Conservation (phyloP, 37 sponge, comb jelly and placozoan genomes). For the Axinella damicornis region DNA sequence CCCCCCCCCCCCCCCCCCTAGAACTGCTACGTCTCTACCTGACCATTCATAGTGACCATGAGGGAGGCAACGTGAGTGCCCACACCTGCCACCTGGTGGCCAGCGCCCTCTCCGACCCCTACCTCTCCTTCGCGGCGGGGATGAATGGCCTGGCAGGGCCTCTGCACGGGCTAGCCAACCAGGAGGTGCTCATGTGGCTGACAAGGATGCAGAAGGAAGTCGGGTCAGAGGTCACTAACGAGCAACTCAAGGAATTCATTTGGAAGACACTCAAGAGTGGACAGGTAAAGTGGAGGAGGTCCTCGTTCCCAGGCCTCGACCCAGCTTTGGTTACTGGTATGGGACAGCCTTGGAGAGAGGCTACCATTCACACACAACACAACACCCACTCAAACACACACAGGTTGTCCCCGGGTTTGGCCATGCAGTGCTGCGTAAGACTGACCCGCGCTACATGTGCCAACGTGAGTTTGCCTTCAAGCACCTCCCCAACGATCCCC, state of each 20-base stretch:
- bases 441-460: conserved; percentile 97
- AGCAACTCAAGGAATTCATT: conserved; percentile 85
- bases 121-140: conserved; percentile 94
- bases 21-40: conserved; percentile 97
- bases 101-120: conserved; percentile 96
- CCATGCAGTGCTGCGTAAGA: conserved; percentile 97
- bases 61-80: conserved; percentile 98
- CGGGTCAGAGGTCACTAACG: conserved; percentile 85
- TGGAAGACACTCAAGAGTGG: conserved; percentile 96
- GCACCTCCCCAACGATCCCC: conserved; percentile 94
- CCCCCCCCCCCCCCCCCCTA: not conserved
- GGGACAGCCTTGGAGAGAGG: not conserved
- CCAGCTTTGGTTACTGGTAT: too few species aligned
- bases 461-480: conserved; percentile 97
- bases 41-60: conserved; percentile 98
- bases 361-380: not conserved
- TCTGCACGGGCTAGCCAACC: conserved; percentile 89
- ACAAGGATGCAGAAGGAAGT: conserved; percentile 78
- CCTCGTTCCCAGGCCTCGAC: too few species aligned
- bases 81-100: conserved; percentile 97
- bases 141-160: conserved; percentile 99
- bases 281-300: conserved; percentile 64
- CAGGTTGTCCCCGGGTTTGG: conserved; percentile 98
- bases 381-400: not conserved
- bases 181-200: conserved; percentile 98